Evolutionary conservation across 2,797 vertebrate genomes (phyloP).

Genomic region (Trichosurus vulpecula): DNA sequence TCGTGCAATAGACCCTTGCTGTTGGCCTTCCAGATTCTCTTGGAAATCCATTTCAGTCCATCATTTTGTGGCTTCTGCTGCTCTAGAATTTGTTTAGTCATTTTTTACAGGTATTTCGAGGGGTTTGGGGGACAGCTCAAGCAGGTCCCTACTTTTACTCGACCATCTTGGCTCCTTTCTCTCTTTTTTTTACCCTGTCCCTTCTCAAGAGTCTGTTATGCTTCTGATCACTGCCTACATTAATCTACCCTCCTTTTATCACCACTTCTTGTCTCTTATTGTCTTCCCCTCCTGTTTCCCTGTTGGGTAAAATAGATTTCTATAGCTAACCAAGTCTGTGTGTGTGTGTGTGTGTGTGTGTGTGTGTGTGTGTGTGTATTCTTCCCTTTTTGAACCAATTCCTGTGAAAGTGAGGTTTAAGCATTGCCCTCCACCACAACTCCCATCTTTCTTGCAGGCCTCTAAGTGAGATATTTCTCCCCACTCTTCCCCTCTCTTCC

Average conservation of each 20-base stretch:
- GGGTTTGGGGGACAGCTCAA: too few relatives aligned
- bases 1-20: too few relatives aligned
- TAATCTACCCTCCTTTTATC: neutral
- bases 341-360: too few relatives aligned
- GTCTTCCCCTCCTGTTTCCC: neutral
- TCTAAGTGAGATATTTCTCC: neutral
- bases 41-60: too few relatives aligned
- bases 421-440: neutral
- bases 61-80: too few relatives aligned
- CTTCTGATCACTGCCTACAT: neutral
- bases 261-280: neutral
- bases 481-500: neutral
- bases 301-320: neutral
- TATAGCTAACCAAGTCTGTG: neutral
- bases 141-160: too few relatives aligned
- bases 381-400: neutral
- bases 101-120: too few relatives aligned
- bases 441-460: neutral
- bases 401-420: neutral
- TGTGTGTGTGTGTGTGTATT: too few relatives aligned
- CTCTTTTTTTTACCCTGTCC: neutral
- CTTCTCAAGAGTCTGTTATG: neutral
- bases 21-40: too few relatives aligned
- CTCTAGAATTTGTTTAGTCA: too few relatives aligned
- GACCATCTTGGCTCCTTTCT: too few relatives aligned